These are phyloP conservation scores for Cerastis rubricosa DNA, from an alignment of 2,888 invertebrate species.

Conservation along the genomic window DNA sequence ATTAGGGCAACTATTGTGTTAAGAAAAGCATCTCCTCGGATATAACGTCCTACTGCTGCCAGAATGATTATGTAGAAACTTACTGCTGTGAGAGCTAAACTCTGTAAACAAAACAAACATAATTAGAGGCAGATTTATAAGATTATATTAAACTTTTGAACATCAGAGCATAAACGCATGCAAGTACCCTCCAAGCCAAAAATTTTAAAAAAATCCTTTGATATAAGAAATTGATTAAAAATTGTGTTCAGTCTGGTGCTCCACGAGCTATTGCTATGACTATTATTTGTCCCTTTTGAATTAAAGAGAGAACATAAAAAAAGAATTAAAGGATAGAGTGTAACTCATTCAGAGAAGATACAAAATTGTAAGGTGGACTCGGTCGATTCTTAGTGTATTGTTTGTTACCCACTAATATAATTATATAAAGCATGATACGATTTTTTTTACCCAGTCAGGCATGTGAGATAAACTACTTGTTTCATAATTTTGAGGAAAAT, in stretches of 20 bases:
- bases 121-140: background rate
- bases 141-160: too few species aligned
- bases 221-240: background rate
- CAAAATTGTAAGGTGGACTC: too few species aligned
- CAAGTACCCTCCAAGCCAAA: too few species aligned
- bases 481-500: background rate
- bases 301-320: background rate
- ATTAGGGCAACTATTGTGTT: background rate
- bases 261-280: background rate
- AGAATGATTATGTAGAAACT: slow-evolving; percentile 3
- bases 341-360: background rate
- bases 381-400: too few species aligned
- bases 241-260: background rate
- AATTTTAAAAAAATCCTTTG: background rate
- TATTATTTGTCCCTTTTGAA: background rate
- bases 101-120: slow-evolving; percentile 26
- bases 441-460: background rate
- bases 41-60: accelerated
- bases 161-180: too few species aligned
- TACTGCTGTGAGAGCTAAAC: background rate
- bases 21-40: accelerated
- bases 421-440: too few species aligned
- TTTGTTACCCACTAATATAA: too few species aligned
- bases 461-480: background rate
- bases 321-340: too few species aligned